These are phyloP conservation scores for Selenia dentaria DNA, from an alignment of 2,888 invertebrate species.

Conservation along the genomic window DNA sequence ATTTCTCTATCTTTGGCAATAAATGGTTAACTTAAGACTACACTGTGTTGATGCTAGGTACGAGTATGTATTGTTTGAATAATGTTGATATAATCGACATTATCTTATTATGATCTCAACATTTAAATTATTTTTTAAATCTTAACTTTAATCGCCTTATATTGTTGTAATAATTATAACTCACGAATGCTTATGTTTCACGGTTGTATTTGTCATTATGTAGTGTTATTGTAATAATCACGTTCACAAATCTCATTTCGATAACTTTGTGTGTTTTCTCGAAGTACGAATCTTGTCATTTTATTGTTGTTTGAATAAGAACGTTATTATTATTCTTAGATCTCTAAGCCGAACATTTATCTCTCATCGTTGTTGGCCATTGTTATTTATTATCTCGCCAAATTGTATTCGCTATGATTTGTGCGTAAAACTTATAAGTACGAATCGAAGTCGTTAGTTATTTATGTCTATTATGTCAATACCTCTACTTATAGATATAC, in stretches of 20 bases:
- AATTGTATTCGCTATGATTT: constrained; percentile 35
- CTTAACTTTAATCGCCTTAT: constrained; percentile 2
- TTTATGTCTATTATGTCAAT: constrained; percentile 55
- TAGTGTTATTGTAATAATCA: not conserved
- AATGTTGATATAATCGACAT: constrained; percentile 52
- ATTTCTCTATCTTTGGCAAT: constrained; percentile 41
- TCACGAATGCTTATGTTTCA: not conserved
- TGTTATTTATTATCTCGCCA: constrained; percentile 37
- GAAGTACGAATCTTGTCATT: constrained; percentile 11
- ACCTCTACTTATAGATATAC: constrained; percentile 63
- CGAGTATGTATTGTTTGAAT: constrained; percentile 24
- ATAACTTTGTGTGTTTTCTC: constrained; percentile 9
- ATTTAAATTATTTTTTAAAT: constrained; percentile 26
- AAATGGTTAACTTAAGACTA: constrained; percentile 34
- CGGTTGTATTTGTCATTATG: constrained; percentile 3
- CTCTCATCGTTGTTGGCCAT: constrained; percentile 23
- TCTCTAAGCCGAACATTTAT: constrained; percentile 14
- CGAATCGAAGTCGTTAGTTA: constrained; percentile 45
- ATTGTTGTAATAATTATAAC: constrained; percentile 2
- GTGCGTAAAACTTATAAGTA: constrained; percentile 26
- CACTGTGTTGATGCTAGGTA: constrained; percentile 22
- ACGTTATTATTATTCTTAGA: constrained; percentile 7
- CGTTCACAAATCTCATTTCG: not conserved
- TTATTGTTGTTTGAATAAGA: constrained; percentile 8
- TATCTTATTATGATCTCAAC: constrained; percentile 56